A percentile compares a stretch with the other conserved stretches of the same genome.
phyloP scores from a whole-genome alignment of 1,140 invertebrate species.

The Drosophila carrolli region DNA sequence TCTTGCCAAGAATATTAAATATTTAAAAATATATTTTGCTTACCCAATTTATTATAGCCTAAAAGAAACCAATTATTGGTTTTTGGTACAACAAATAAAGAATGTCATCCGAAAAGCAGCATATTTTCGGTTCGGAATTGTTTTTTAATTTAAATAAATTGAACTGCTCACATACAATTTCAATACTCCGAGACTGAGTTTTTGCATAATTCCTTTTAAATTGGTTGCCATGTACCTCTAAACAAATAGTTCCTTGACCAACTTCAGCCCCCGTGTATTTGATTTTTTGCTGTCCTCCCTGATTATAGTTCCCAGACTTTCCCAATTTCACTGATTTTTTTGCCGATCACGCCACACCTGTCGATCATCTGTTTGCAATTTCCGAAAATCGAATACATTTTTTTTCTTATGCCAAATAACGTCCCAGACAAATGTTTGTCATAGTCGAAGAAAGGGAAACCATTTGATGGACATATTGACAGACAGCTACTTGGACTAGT shows the following conservation, averaged over 20 bases:
- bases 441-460: conserved; percentile 32
- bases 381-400: conserved; percentile 21
- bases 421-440: conserved; percentile 34
- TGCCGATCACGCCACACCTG: conserved; percentile 28
- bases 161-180: no score
- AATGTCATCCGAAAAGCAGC: no score
- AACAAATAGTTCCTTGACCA: conserved; percentile 10
- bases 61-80: no score
- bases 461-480: conserved; percentile 36
- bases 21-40: no score
- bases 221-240: not conserved
- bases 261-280: not conserved
- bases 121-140: no score
- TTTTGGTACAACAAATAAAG: no score
- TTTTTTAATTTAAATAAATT: no score
- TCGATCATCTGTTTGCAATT: conserved; percentile 31
- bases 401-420: conserved; percentile 16
- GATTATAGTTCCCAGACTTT: conserved; percentile 6
- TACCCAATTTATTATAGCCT: no score
- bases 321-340: not conserved
- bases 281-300: not conserved
- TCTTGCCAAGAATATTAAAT: no score
- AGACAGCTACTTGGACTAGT: conserved; percentile 27
- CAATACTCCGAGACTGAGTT: no score
- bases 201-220: not conserved